phyloP scores from a whole-genome alignment of 2,888 invertebrate species.

The Autographa pulchrina region DNA sequence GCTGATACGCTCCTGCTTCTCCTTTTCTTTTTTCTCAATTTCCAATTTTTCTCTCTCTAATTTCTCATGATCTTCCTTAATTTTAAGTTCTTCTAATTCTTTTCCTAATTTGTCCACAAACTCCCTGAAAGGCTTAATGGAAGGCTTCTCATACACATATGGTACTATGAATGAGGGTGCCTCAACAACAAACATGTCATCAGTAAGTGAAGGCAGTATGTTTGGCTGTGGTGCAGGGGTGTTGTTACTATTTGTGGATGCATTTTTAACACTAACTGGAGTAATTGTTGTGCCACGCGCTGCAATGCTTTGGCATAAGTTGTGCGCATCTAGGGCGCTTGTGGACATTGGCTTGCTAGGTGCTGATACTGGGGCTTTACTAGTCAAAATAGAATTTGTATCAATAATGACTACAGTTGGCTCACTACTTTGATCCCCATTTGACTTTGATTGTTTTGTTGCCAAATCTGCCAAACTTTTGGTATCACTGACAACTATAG shows the following conservation, averaged over 20 bases:
- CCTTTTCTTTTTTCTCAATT: conserved; percentile 74
- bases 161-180: conserved; percentile 98
- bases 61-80: conserved; percentile 67
- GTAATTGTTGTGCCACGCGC: conserved; percentile 89
- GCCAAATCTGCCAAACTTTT: conserved; percentile 93
- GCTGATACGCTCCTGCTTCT: conserved; percentile 67
- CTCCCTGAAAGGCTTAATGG: conserved; percentile 93
- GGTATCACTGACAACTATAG: conserved; percentile 93
- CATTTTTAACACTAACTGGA: conserved; percentile 79
- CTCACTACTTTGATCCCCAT: conserved; percentile 90
- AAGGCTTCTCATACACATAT: conserved; percentile 97
- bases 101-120: conserved; percentile 91
- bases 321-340: conserved; percentile 77
- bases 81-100: conserved; percentile 79
- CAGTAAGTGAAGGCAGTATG: conserved; percentile 94
- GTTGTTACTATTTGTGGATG: conserved; percentile 53
- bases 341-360: conserved; percentile 68
- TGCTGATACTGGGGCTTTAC: conserved; percentile 70
- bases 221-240: conserved; percentile 74
- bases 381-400: conserved; percentile 92
- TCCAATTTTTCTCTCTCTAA: conserved; percentile 71
- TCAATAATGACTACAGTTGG: conserved; percentile 95
- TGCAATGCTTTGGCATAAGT: conserved; percentile 86
- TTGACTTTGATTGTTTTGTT: conserved; percentile 86
- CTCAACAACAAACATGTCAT: conserved; percentile 97